phyloP scores from a whole-genome alignment of 1,140 invertebrate genomes.

The Rhagoletis zephyria region DNA sequence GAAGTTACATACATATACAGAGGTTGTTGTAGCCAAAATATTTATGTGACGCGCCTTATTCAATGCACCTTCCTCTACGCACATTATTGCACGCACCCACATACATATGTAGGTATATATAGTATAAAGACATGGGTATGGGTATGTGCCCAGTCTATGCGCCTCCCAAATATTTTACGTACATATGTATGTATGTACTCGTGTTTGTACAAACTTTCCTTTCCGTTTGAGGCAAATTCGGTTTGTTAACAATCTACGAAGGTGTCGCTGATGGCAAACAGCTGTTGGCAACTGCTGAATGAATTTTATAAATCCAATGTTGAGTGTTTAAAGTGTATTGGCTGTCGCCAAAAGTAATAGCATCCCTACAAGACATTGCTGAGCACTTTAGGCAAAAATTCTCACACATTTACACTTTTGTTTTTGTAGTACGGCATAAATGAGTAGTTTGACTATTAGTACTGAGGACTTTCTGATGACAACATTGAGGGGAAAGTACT shows the following conservation, averaged over 20 bases:
- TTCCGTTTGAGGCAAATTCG: constrained; percentile 1
- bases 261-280: constrained; percentile 22
- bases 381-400: no score
- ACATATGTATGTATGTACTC: background rate
- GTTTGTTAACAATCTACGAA: background rate
- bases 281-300: constrained; percentile 47
- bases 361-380: no score
- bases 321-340: background rate
- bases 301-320: background rate
- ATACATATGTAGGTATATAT: background rate
- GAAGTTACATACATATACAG: background rate
- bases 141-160: background rate
- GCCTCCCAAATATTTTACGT: background rate
- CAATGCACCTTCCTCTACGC: background rate
- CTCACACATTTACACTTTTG: no score
- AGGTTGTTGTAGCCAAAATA: background rate
- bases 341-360: background rate
- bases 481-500: no score
- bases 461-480: no score
- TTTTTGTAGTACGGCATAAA: no score
- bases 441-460: no score
- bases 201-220: background rate
- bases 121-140: background rate
- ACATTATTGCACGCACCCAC: background rate
- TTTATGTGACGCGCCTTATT: background rate